Evolutionary conservation across 2,113 vertebrate genomes (phyloP).

Genomic region (Micromys minutus): DNA sequence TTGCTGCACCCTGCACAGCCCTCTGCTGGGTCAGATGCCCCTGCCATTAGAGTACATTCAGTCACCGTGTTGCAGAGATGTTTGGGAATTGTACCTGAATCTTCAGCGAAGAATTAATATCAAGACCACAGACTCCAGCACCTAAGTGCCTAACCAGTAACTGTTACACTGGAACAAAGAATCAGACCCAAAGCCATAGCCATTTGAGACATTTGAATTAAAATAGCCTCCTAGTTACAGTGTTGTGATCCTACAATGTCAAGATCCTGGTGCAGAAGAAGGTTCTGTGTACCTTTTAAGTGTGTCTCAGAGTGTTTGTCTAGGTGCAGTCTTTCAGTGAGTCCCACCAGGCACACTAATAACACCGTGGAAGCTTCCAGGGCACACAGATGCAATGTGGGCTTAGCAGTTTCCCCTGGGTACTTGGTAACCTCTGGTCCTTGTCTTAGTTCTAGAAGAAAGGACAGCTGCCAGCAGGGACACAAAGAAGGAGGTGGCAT

Average conservation of each 20-base stretch:
- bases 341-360: neutral
- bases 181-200: neutral
- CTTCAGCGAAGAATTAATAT: neutral
- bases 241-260: neutral
- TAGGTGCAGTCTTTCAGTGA: fast-evolving
- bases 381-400: neutral
- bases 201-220: neutral
- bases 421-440: neutral
- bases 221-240: neutral
- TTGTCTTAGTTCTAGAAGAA: neutral
- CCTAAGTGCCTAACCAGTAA: neutral
- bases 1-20: fast-evolving
- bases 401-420: neutral
- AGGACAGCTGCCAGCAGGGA: neutral
- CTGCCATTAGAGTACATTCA: neutral
- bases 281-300: fast-evolving
- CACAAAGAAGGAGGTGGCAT: neutral
- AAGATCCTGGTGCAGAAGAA: neutral
- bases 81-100: neutral
- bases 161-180: neutral
- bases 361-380: fast-evolving
- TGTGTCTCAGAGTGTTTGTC: fast-evolving
- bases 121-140: neutral
- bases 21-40: fast-evolving
- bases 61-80: neutral